phyloP scores from a whole-genome alignment of 2,888 invertebrate genomes.

The Synanthedon vespiformis region DNA sequence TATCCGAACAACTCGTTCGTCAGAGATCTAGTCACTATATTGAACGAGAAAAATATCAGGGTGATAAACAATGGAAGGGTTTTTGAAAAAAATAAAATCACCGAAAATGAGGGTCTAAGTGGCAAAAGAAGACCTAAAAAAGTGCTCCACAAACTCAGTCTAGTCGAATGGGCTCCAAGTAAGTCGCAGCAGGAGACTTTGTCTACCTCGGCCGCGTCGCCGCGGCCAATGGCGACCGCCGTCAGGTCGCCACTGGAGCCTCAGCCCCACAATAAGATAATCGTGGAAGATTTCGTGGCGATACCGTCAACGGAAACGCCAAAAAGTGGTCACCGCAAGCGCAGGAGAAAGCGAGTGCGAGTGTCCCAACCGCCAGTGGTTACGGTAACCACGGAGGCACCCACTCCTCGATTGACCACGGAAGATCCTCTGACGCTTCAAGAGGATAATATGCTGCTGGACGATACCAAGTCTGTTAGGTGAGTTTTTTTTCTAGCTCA shows the following conservation, averaged over 20 bases:
- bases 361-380: too few relatives aligned
- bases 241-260: not conserved
- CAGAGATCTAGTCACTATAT: constrained; percentile 45
- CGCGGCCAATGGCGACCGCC: not conserved
- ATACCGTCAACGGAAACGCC: constrained; percentile 13
- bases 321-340: not conserved
- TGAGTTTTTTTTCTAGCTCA: too few relatives aligned
- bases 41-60: constrained; percentile 49
- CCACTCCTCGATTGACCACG: too few relatives aligned
- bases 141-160: not conserved
- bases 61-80: constrained; percentile 58
- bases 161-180: not conserved
- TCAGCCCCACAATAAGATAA: constrained; percentile 21
- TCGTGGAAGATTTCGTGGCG: constrained; percentile 46
- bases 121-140: constrained; percentile 1
- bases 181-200: not conserved
- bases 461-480: too few relatives aligned
- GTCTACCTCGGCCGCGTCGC: not conserved
- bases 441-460: too few relatives aligned
- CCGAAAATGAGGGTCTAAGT: constrained; percentile 16
- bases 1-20: constrained; percentile 53
- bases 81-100: constrained; percentile 47
- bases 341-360: too few relatives aligned
- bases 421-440: too few relatives aligned
- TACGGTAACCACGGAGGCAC: too few relatives aligned